phyloP scores from a whole-genome alignment of 2,888 invertebrate species.

The Diaprepes abbreviatus region DNA sequence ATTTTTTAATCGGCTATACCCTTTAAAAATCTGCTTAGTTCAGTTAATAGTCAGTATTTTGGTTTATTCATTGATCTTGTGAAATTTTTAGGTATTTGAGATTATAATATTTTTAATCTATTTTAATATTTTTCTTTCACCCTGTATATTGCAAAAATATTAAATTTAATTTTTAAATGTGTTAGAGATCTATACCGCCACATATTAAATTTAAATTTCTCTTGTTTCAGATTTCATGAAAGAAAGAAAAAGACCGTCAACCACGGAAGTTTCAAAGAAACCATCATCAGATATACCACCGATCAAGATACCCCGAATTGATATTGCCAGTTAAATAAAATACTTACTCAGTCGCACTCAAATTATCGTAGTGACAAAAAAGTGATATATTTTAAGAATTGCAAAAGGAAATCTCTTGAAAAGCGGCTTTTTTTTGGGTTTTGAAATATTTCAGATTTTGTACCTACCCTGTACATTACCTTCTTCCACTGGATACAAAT shows the following conservation, averaged over 20 bases:
- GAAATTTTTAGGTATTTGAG: too few relatives aligned
- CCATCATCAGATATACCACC: constrained; percentile 38
- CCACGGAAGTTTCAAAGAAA: constrained; percentile 39
- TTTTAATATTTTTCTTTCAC: too few relatives aligned
- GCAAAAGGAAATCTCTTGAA: not conserved
- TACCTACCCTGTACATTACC: constrained; percentile 41
- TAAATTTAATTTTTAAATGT: too few relatives aligned
- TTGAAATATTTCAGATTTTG: constrained; percentile 13
- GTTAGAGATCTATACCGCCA: too few relatives aligned
- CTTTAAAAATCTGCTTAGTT: too few relatives aligned
- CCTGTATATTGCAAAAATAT: too few relatives aligned
- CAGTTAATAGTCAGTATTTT: too few relatives aligned
- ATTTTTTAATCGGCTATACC: too few relatives aligned
- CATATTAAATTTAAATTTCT: constrained; percentile 6
- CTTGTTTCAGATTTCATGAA: constrained; percentile 49
- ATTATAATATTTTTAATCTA: too few relatives aligned
- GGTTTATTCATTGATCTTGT: too few relatives aligned
- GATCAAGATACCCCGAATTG: constrained; percentile 42
- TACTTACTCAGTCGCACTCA: not conserved
- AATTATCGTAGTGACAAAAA: constrained; percentile 7
- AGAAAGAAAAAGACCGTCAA: constrained; percentile 40
- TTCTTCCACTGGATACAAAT: constrained; percentile 59
- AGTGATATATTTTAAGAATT: not conserved
- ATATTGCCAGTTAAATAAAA: constrained; percentile 36
- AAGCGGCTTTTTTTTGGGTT: not conserved